Evolutionary conservation across 1,140 invertebrate species (phyloP).

Genomic region (Medauroidea extradentata): DNA sequence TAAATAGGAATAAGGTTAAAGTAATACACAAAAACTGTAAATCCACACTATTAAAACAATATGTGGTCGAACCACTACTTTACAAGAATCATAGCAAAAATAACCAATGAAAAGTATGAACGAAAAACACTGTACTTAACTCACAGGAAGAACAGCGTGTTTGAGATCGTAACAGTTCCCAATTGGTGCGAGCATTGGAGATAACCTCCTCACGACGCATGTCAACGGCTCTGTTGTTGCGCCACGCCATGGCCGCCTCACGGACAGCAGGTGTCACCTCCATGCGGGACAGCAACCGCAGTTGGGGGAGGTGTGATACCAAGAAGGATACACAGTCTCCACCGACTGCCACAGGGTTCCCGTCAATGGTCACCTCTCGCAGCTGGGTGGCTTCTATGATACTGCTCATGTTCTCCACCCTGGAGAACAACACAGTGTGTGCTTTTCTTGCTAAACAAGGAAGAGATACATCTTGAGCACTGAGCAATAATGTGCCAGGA

Average conservation of each 20-base stretch:
- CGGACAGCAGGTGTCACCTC: constrained; percentile 64
- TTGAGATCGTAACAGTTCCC: constrained; percentile 69
- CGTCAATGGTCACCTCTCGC: constrained; percentile 78
- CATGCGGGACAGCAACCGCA: constrained; percentile 65
- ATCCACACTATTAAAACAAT: too few species aligned
- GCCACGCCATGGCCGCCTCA: constrained; percentile 67
- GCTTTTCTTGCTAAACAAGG: too few species aligned
- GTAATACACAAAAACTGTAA: too few species aligned
- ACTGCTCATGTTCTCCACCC: constrained; percentile 76
- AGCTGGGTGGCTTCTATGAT: constrained; percentile 67
- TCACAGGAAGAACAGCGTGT: constrained; percentile 45
- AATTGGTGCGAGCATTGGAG: constrained; percentile 74
- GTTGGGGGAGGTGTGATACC: constrained; percentile 68
- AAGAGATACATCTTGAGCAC: constrained; percentile 6
- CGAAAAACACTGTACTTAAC: too few species aligned
- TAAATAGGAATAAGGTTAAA: too few species aligned
- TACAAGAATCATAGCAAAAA: too few species aligned
- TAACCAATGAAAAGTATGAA: too few species aligned
- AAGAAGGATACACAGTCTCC: constrained; percentile 73
- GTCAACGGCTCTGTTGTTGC: constrained; percentile 66
- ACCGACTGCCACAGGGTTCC: constrained; percentile 72
- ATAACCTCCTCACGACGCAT: constrained; percentile 70
- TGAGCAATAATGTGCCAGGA: background rate
- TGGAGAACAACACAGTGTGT: too few species aligned
- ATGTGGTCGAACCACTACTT: too few species aligned